Conservation (phyloP, 2,888 invertebrate genomes). For the Drosophila setosimentum region DNA sequence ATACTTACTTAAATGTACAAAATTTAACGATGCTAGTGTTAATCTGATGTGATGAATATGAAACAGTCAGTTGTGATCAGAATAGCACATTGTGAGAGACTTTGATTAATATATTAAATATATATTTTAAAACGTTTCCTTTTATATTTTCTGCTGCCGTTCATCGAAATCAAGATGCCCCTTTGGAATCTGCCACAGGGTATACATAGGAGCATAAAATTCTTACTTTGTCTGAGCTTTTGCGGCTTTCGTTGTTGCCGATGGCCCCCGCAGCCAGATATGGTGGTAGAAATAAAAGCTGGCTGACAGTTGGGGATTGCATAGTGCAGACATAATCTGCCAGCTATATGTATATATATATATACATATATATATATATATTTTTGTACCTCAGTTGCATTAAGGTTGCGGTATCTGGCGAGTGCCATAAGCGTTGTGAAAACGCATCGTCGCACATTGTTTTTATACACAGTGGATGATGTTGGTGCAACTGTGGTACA, state of each 20-base stretch:
- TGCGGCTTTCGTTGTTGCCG: constrained; percentile 54
- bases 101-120: too few species aligned
- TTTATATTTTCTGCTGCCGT: neutral
- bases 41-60: neutral
- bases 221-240: constrained; percentile 34
- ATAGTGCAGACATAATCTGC: constrained; percentile 68
- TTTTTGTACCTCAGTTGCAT: constrained; percentile 21
- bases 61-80: neutral
- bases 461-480: constrained; percentile 21
- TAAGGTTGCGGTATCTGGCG: constrained; percentile 40
- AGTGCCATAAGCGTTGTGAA: constrained; percentile 58
- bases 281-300: constrained; percentile 38
- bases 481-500: constrained; percentile 4
- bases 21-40: too few species aligned
- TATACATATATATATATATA: constrained; percentile 44
- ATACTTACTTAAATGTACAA: neutral
- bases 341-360: constrained; percentile 44
- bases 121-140: too few species aligned
- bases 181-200: neutral
- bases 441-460: constrained; percentile 48
- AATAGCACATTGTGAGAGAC: too few species aligned
- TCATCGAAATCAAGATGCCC: neutral
- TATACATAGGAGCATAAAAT: constrained; percentile 22
- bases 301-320: constrained; percentile 66
- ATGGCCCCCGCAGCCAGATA: constrained; percentile 18